These are phyloP conservation scores for Carabus problematicus DNA, from an alignment of 2,888 invertebrate species.

Conservation along the genomic window DNA sequence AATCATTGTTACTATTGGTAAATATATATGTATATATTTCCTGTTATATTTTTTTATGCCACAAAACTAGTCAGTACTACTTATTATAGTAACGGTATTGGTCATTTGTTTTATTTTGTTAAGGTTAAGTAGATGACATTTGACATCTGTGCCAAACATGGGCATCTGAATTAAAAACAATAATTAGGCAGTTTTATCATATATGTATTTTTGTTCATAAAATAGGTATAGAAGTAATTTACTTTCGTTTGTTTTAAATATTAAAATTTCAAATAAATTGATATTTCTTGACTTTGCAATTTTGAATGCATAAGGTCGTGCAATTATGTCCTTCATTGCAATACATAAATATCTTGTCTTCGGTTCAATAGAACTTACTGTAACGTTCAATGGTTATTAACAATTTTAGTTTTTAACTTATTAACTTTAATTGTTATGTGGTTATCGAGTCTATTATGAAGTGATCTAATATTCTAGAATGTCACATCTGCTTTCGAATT, in stretches of 20 bases:
- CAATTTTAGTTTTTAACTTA: neutral
- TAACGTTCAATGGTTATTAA: neutral
- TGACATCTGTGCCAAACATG: no score
- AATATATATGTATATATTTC: conserved; percentile 46
- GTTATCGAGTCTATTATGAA: neutral
- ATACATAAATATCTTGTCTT: neutral
- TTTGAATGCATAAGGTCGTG: neutral
- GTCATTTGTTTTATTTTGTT: neutral
- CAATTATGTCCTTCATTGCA: neutral
- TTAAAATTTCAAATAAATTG: no score
- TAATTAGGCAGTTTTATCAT: no score
- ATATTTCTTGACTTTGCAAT: no score
- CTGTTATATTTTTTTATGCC: no score
- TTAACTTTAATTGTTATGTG: no score
- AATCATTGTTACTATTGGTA: conserved; percentile 60
- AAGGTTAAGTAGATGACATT: no score
- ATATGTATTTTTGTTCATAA: no score
- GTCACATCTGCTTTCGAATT: neutral
- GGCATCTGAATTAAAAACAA: neutral
- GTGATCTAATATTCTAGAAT: neutral
- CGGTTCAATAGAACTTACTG: neutral
- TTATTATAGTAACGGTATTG: neutral
- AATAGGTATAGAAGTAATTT: no score
- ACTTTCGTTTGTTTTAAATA: no score
- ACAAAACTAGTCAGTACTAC: neutral